Evolutionary conservation across 1,140 invertebrate species (phyloP).

Genomic region (Scaptodrosophila lebanonensis): DNA sequence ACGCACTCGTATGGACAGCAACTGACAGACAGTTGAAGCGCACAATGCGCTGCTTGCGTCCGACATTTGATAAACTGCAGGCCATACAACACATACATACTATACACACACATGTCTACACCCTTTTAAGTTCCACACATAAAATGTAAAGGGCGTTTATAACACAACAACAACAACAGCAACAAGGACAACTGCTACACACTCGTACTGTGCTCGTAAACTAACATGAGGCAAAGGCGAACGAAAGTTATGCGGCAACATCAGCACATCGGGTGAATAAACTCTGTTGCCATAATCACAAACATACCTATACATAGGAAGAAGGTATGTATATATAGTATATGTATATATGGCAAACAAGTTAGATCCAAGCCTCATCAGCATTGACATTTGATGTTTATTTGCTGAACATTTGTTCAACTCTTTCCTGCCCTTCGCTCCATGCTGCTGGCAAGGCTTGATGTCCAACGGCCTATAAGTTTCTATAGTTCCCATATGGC

Average conservation of each 20-base stretch:
- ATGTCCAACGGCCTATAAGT: no score
- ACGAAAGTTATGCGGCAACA: constrained; percentile 43
- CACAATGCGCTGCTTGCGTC: constrained; percentile 33
- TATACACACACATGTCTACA: background rate
- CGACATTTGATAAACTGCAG: constrained; percentile 64
- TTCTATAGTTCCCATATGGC: no score
- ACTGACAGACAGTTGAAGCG: constrained; percentile 52
- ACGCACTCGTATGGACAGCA: constrained; percentile 6
- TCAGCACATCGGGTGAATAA: constrained; percentile 66
- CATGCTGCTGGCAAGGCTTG: no score
- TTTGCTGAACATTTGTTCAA: no score
- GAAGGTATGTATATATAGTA: no score
- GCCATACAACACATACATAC: constrained; percentile 7
- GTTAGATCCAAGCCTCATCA: no score
- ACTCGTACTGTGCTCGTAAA: no score
- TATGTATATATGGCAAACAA: no score
- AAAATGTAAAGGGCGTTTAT: constrained; percentile 48
- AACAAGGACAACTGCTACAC: constrained; percentile 13
- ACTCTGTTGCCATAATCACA: constrained; percentile 23
- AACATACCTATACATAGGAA: constrained; percentile 10
- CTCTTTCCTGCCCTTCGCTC: no score
- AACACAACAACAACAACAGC: constrained; percentile 13
- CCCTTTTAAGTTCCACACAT: constrained; percentile 45
- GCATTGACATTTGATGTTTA: no score
- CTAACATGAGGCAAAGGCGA: no score